Evolutionary conservation across 2,797 vertebrate genomes (phyloP), one percentile per base, ranked within the genome.

Genomic region (Tarsius wallacei): DNA sequence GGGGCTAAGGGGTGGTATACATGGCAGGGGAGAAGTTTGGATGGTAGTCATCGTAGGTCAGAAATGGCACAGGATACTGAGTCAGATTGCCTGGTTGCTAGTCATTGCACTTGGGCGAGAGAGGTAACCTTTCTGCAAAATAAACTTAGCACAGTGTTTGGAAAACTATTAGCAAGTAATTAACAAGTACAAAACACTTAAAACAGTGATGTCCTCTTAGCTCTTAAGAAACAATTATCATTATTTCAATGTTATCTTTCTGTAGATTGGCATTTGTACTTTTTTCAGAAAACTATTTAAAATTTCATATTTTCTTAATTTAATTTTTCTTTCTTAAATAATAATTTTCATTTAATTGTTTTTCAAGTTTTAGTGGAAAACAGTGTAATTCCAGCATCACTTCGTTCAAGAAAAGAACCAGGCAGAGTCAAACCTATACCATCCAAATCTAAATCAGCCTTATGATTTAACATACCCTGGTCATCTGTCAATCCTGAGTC

Each of bases 301-400:
- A 66, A 57, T 26, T 66, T 68, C 64, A 24, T 14, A n/a, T 71
- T 24, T 76, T 17, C 55, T 49, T 24, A 61, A 42, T 59, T n/a
- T 42, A 31, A 66, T 57, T 77, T 57, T 57, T n/a, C 53, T 77
- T 78, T 55, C 17, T 28, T 57, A 51, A 77, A 15, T 55, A 81
- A 15, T 77, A 13, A 53, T 55, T 90, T 76, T 77, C 64, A 64
- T 73, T 24, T 71, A 47, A 64, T 85, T 36, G 16, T 14, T 14
- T 31, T 68, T 91, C 28, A 77, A 19, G 19, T 47, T 92, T 92
- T 77, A 26, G 47, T 77, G 11, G 57, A 85, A 83, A 55, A 66
- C 28, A 47, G 33, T 92, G 2, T 57, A 47, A 84, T 59, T 84
- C 51, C 85, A 71, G 10, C 5, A 85, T 76, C 28, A 47, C 22